Evolutionary conservation across 2,888 invertebrate genomes (phyloP), one percentile per base, ranked within the genome.

Genomic region (Cenopis cana): DNA sequence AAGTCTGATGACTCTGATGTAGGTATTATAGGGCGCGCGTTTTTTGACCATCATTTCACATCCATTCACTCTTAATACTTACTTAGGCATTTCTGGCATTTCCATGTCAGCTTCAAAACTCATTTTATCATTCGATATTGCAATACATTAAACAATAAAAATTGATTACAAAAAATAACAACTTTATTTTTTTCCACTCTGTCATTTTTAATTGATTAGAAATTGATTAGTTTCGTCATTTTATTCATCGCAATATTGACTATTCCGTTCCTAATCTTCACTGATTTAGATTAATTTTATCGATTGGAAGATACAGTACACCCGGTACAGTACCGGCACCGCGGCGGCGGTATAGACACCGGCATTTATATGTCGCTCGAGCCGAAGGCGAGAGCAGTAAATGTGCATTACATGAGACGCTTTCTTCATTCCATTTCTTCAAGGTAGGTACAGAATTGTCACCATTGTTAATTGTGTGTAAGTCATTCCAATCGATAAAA

Each of bases 21-120:
- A 8, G 33, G 8, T 33, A 33, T 33, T 33, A 33, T 33, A 33
- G 50, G 50, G 36, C 50, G 64, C 52, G 64, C 64, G 64, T 64
- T 12, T 8, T 9, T n/a, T 20, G 4, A 38, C 50, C n/a, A 36
- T 17, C 17, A 38, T 41, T 2, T 52, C 50, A 29, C 50, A 18
- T 57, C 64, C 46, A 18, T 33, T 12, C n/a, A 18, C 49, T 50
- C 52, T 59, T 24, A 61, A 68, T 68, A 55, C 68, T 55, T 68
- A 55, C 68, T 55, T 61, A 62, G 55, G 59, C 59, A 54, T 60
- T 60, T 20, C 59, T 59, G 59, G 52, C 33, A 20, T 59, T 36
- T 36, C 33, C 41, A 12, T 33, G 20, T 41, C 17, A 14, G n/a
- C 59, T 20, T 59, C 65, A 24, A 60, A n/a, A 46, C 8, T 29